Evolutionary conservation across 1,140 invertebrate species (phyloP).

Genomic region (Carposina sasakii): DNA sequence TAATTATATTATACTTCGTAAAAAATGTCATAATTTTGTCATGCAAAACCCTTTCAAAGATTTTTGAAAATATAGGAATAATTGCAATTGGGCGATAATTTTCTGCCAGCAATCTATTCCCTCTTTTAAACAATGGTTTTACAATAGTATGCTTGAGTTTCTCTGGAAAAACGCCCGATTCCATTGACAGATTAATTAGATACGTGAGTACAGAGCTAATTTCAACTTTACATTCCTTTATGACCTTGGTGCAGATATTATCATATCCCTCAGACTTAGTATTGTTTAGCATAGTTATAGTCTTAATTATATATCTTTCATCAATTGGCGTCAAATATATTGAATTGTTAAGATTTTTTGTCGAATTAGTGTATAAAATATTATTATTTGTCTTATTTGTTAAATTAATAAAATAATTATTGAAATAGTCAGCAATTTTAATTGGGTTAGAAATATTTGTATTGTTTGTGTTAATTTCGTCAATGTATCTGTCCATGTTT

Average conservation of each 20-base stretch:
- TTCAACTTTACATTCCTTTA: conserved; percentile 6
- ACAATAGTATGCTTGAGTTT: conserved; percentile 11
- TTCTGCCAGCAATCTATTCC: conserved; percentile 2
- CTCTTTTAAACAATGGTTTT: conserved; percentile 14
- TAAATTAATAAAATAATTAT: no score
- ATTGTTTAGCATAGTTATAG: no score
- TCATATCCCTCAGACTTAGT: conserved; percentile 15
- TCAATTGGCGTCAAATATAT: no score
- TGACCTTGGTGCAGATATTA: conserved; percentile 12
- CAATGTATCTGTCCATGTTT: no score
- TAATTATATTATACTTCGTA: background rate
- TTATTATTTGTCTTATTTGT: no score
- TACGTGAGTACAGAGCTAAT: conserved; percentile 5
- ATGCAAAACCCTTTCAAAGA: background rate
- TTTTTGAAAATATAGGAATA: background rate
- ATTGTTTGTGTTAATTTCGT: no score
- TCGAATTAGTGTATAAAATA: no score
- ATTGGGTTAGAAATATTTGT: no score
- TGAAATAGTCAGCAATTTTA: no score
- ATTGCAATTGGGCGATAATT: background rate
- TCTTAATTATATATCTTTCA: no score
- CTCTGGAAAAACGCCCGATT: conserved; percentile 11
- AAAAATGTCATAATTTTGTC: background rate
- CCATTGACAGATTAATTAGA: conserved; percentile 12
- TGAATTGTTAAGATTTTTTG: no score